These are phyloP conservation scores for Mus spretus DNA, from an alignment of 2,797 vertebrate species.

Conservation along the genomic window DNA sequence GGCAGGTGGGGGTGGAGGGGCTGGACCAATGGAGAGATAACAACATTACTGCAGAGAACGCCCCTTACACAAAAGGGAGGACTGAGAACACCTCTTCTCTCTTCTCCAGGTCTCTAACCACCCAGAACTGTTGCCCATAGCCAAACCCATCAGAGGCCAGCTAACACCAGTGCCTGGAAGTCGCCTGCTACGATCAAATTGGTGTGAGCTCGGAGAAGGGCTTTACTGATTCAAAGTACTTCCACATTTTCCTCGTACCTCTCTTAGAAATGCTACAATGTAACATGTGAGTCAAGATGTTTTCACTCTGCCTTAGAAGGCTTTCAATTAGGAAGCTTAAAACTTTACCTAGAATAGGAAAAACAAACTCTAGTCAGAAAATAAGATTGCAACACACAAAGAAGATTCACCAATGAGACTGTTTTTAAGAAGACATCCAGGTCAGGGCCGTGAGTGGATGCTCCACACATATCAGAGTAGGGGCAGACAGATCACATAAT, in stretches of 20 bases:
- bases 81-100: background rate
- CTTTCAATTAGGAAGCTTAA: background rate
- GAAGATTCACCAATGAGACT: constrained; percentile 41
- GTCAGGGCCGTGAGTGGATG: background rate
- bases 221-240: background rate
- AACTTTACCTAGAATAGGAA: background rate
- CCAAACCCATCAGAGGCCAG: background rate
- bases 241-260: background rate
- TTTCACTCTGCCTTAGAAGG: constrained; percentile 19
- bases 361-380: constrained; percentile 42
- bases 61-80: background rate
- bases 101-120: background rate
- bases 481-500: background rate
- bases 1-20: background rate
- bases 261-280: background rate
- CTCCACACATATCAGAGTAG: constrained; percentile 32
- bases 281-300: background rate
- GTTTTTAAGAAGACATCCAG: constrained; percentile 20
- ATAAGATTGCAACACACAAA: constrained; percentile 34
- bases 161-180: background rate
- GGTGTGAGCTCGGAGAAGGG: background rate
- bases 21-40: background rate
- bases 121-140: background rate
- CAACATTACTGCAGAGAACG: background rate
- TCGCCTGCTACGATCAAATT: background rate